Base-by-base conservation (phyloP, 1,140 invertebrate species). In the Limonius californicus region DNA sequence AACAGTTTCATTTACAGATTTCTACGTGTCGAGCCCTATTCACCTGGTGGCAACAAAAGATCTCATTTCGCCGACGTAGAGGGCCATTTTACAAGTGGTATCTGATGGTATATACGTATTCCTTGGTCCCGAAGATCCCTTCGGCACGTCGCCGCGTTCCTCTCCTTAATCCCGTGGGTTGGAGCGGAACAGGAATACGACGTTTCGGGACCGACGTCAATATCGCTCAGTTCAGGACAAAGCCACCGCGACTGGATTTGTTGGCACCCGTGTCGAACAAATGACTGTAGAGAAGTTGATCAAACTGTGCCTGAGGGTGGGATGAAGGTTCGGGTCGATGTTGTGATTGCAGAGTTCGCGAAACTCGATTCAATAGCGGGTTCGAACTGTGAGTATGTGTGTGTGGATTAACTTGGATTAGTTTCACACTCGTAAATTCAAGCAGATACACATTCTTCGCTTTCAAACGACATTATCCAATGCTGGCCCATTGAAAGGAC, bases 211-310 rank as follows among this genome's bases (percentile, higher is more conserved):
- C 61, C 57, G 62, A 61, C 61, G 39, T 30, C 42, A 57, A 63
- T 61, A 65, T 50, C 16, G 20, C 45, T 7, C 15, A 68, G 63
- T 66, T 67, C 66, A 57, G 62, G 59, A 70, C 65, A 70, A 69
- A 66, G 67, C 70, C 62, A 67, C 65, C 57, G 68, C 65, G 63
- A 64, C 68, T 72, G 71, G 72, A 74, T 74, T 74, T 74, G 72
- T 74, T 73, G 71, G 68, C 72, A 66, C 72, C 71, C 71, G 71
- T 74, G 72, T 74, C 70, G 71, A 69, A 73, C 72, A 74, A 74
- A 74, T 74, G 72, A 74, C 70, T 73, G 71, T 62, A 72, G 67
- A 70, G 67, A 72, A 73, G 70, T 72, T 70, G 70, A 71, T 73
- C 71, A 70, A 73, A 68, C 64, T 68, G 62, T 58, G 71, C 70